A percentile compares a stretch with the other conserved stretches of the same genome.
Conservation (phyloP, 1,140 invertebrate species). For the Pomacea maculata region DNA sequence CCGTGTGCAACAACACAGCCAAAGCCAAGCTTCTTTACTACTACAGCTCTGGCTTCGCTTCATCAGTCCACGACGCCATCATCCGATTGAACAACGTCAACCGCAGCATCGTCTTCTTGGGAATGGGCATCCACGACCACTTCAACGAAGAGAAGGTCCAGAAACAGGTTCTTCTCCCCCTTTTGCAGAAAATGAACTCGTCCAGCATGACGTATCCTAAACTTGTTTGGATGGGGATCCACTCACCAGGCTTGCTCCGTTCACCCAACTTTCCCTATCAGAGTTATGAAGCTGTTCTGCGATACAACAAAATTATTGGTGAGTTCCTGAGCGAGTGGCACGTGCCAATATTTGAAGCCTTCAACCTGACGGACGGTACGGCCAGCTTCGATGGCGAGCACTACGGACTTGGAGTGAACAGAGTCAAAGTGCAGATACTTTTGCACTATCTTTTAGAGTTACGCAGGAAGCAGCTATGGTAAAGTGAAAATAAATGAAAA, state of each 20-base stretch:
- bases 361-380: slow-evolving; percentile 20
- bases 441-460: slow-evolving; percentile 16
- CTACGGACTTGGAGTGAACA: slow-evolving; percentile 24
- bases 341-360: slow-evolving; percentile 21
- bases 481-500: neutral
- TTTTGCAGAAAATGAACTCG: neutral
- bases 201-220: too few species aligned
- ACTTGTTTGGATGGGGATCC: neutral
- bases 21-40: neutral
- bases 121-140: neutral
- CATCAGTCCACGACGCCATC: neutral
- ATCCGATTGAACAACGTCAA: neutral
- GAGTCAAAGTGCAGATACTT: slow-evolving; percentile 18
- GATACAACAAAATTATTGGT: slow-evolving; percentile 6
- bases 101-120: slow-evolving; percentile 1
- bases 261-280: neutral
- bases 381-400: slow-evolving; percentile 28
- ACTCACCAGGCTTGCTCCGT: neutral
- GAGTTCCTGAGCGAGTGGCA: neutral
- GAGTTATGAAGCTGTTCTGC: neutral
- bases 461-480: neutral
- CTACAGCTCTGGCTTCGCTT: neutral
- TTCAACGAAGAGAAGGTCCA: neutral
- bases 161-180: neutral
- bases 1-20: neutral